These are phyloP conservation scores for Temnothorax curvispinosus DNA, from an alignment of 1,140 invertebrate genomes.

Conservation along the genomic window DNA sequence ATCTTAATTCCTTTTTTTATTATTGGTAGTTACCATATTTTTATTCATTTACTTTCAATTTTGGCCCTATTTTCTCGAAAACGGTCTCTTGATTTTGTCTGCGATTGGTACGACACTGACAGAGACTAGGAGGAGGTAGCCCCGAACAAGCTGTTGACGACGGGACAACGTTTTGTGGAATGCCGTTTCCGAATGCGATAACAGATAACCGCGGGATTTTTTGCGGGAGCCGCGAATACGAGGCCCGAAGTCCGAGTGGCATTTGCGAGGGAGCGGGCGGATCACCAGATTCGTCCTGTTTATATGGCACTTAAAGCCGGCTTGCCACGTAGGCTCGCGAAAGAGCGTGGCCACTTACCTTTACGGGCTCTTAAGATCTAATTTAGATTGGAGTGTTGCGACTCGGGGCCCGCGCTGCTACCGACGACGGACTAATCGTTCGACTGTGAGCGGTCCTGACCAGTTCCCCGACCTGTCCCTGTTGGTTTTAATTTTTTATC, in stretches of 20 bases:
- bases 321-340: slow-evolving; percentile 22
- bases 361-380: slow-evolving; percentile 77
- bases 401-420: slow-evolving; percentile 61
- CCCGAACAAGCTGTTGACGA: slow-evolving; percentile 27
- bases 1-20: not conserved
- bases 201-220: not conserved
- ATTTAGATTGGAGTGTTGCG: slow-evolving; percentile 75
- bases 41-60: not conserved
- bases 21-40: not conserved
- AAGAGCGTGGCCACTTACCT: slow-evolving; percentile 70
- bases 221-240: slow-evolving; percentile 18
- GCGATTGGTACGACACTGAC: not conserved
- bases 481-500: slow-evolving; percentile 48
- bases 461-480: slow-evolving; percentile 6
- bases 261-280: slow-evolving; percentile 56
- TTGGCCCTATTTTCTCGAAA: not conserved
- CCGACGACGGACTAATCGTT: slow-evolving; percentile 64
- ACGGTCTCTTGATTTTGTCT: not conserved
- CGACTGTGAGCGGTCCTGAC: slow-evolving; percentile 18
- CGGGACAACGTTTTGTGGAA: slow-evolving; percentile 9
- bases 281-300: slow-evolving; percentile 59
- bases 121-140: not conserved
- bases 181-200: slow-evolving; percentile 26
- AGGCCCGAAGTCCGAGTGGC: slow-evolving; percentile 14
- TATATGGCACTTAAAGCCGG: slow-evolving; percentile 46